Evolutionary conservation across 2,888 invertebrate genomes (phyloP).

Genomic region (Coenonympha arcania): DNA sequence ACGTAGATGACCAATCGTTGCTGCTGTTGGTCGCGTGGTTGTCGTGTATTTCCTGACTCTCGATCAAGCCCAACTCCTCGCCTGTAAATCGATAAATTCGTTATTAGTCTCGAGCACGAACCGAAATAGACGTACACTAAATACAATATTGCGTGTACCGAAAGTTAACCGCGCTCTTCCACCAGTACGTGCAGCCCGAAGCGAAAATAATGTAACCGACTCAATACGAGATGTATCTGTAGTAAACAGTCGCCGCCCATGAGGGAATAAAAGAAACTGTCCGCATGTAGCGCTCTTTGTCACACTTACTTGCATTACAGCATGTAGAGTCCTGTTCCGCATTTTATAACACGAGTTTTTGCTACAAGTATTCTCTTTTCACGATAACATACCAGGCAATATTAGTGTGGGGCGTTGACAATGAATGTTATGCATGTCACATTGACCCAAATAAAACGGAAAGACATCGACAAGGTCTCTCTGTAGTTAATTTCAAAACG

Average conservation of each 20-base stretch:
- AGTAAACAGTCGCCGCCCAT: too few relatives aligned
- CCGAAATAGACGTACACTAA: constrained; percentile 29
- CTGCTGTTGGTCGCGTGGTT: constrained; percentile 62
- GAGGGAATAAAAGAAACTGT: too few relatives aligned
- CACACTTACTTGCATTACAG: too few relatives aligned
- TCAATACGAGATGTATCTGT: background rate
- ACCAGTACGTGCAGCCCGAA: constrained; percentile 2
- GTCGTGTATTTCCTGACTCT: constrained; percentile 62
- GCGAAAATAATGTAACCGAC: constrained; percentile 13
- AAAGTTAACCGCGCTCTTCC: constrained; percentile 21
- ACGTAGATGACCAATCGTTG: constrained; percentile 63
- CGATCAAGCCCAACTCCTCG: constrained; percentile 64
- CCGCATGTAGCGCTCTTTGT: too few relatives aligned
- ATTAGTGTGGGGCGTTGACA: constrained; percentile 48
- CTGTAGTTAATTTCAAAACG: constrained; percentile 70
- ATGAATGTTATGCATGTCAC: constrained; percentile 61
- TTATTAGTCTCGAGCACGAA: constrained; percentile 29
- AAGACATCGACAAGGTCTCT: constrained; percentile 68
- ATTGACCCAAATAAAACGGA: constrained; percentile 69
- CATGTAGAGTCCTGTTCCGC: too few relatives aligned
- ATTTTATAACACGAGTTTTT: too few relatives aligned
- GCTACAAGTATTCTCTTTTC: background rate
- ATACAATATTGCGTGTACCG: constrained; percentile 28
- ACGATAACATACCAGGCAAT: constrained; percentile 33
- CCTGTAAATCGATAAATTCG: constrained; percentile 48